Base-by-base conservation (phyloP, 2,113 vertebrate species). In the Oncorhynchus tshawytscha region DNA sequence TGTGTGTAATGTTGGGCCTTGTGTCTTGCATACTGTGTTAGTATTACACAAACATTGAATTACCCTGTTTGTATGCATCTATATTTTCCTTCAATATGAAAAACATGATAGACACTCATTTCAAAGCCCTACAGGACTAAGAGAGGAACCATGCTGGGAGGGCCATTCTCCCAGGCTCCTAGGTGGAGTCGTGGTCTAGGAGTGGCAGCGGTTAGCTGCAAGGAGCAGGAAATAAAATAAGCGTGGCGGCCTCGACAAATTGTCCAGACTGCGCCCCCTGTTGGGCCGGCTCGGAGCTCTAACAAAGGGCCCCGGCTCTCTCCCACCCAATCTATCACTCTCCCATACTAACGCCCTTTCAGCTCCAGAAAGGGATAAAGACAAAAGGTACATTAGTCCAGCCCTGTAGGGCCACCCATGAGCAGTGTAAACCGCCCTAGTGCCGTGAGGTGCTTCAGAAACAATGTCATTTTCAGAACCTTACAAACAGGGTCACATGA, bases 331-430 rank as follows among this genome's bases (percentile, higher is more conserved):
- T 88, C 89, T 84, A 86, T 89, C 85, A 88, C 77, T 62, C 76
- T 49, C 69, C 45, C 67, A 77, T 20, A 76, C 39, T n/a, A 62
- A 45, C 16, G 72, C 31, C 31, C 72, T 86, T 85, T 86, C 73
- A 86, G 67, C 77, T 76, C 70, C 78, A 79, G 67, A 83, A 76
- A 60, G 68, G 39, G 76, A 86, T 84, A 88, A 84, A 87, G 88
- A 88, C 86, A 87, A 89, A 87, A 85, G 86, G 84, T 86, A 81
- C 82, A 85, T 83, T 81, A 80, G 78, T 64, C 80, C 60, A 45
- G 75, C 81, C 82, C 78, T 80, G 85, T 72, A 7, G 20, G 87
- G 66, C 86, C 89, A 88, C 88, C 81, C 88, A 89, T 78, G 62
- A 62, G 59, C n/a, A 9, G 59, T 16, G 59, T 22, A 22, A 2